phyloP scores from a whole-genome alignment of 1,140 invertebrate genomes.

The Papilio polytes region DNA sequence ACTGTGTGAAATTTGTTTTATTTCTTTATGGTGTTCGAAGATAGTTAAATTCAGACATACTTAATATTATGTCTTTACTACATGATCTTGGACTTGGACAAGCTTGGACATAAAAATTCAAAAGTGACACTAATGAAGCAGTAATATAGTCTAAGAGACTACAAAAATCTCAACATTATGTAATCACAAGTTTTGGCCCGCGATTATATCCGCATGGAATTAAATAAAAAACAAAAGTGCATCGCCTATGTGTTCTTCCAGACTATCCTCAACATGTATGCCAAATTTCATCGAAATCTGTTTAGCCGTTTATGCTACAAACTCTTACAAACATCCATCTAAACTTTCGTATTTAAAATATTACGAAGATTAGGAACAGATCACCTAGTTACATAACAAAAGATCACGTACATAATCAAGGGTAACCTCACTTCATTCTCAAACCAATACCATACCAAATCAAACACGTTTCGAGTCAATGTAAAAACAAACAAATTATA shows the following conservation, averaged over 20 bases:
- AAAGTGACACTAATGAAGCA: neutral
- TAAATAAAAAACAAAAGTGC: too few relatives aligned
- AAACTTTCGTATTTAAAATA: too few relatives aligned
- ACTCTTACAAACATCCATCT: too few relatives aligned
- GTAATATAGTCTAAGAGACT: neutral
- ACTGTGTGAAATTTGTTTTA: constrained; percentile 63
- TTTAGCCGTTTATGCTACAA: too few relatives aligned
- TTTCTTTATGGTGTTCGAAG: constrained; percentile 51
- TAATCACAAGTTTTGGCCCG: too few relatives aligned
- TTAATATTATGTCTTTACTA: neutral
- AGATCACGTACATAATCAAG: neutral
- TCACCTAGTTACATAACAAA: constrained; percentile 3
- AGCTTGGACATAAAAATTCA: too few relatives aligned
- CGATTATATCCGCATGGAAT: too few relatives aligned
- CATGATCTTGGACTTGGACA: too few relatives aligned
- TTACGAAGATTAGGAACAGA: neutral
- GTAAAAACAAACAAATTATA: neutral
- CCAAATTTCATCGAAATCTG: too few relatives aligned
- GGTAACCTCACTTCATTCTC: neutral
- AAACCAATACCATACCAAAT: constrained; percentile 30
- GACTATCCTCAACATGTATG: too few relatives aligned
- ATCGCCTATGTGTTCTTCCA: too few relatives aligned
- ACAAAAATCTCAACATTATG: too few relatives aligned
- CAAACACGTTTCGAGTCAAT: neutral
- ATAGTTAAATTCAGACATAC: neutral